Conservation (phyloP, 1,140 invertebrate species). For the Diachasma alloeum region DNA sequence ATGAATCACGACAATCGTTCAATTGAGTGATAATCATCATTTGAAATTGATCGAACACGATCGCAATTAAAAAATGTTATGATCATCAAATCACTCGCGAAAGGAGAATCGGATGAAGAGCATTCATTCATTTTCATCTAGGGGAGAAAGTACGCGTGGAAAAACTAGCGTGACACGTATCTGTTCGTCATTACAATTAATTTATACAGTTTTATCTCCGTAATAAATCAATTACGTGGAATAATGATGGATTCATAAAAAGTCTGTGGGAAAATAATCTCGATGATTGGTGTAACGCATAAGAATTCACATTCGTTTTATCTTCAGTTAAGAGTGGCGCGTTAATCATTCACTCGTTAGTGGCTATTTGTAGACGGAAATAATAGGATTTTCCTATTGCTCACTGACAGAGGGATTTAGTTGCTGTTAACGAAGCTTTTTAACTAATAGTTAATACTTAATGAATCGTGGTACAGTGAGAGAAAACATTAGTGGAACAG, state of each 20-base stretch:
- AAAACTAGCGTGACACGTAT: conserved; percentile 1
- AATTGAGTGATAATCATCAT: too few relatives aligned
- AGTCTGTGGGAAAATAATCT: neutral
- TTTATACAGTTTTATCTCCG: neutral
- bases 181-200: neutral
- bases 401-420: neutral
- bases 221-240: neutral
- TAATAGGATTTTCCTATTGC: neutral
- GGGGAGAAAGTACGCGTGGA: neutral
- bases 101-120: neutral
- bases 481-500: too few relatives aligned
- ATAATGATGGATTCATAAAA: neutral
- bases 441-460: too few relatives aligned
- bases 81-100: too few relatives aligned
- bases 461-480: too few relatives aligned
- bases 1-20: too few relatives aligned
- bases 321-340: neutral
- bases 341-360: conserved; percentile 5
- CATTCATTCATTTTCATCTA: neutral
- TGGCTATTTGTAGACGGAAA: neutral
- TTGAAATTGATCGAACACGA: too few relatives aligned
- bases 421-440: too few relatives aligned
- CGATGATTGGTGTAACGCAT: neutral
- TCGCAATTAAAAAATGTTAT: too few relatives aligned
- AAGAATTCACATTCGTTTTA: neutral